phyloP scores from a whole-genome alignment of 2,113 vertebrate species.

The Istiophorus platypterus region DNA sequence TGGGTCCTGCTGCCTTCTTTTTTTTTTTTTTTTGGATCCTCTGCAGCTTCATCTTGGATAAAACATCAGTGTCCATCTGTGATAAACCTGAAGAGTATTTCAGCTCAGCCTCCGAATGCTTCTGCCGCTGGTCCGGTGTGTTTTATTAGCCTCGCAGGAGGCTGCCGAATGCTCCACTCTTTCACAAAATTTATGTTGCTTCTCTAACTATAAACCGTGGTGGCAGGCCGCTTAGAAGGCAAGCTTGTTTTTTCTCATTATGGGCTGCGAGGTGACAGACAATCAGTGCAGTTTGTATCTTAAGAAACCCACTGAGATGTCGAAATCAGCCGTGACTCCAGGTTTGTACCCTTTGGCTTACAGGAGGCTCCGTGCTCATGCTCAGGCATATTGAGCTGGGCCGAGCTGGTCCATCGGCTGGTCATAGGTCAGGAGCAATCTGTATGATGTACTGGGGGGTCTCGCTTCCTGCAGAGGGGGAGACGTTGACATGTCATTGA shows the following conservation, averaged over 20 bases:
- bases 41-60: constrained; percentile 25
- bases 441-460: constrained; percentile 63
- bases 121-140: constrained; percentile 41
- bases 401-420: constrained; percentile 29
- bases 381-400: constrained; percentile 30
- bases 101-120: constrained; percentile 33
- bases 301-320: constrained; percentile 29
- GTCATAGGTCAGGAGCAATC: constrained; percentile 73
- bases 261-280: constrained; percentile 28
- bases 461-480: constrained; percentile 30
- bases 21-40: constrained; percentile 31
- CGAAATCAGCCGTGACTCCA: constrained; percentile 23
- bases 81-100: constrained; percentile 52
- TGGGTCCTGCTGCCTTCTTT: not conserved
- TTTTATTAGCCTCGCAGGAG: constrained; percentile 57
- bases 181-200: constrained; percentile 47
- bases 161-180: constrained; percentile 49
- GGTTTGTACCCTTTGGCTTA: constrained; percentile 1
- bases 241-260: constrained; percentile 24
- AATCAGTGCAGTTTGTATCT: constrained; percentile 28
- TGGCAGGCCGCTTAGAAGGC: constrained; percentile 4
- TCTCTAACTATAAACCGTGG: constrained; percentile 41
- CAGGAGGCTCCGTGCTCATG: not conserved
- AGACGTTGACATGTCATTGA: constrained; percentile 68
- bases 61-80: constrained; percentile 50